Percentiles rank a stretch among this genome's conserved stretches.
Evolutionary conservation across 2,113 vertebrate genomes (phyloP).

Genomic region (Egretta garzetta): DNA sequence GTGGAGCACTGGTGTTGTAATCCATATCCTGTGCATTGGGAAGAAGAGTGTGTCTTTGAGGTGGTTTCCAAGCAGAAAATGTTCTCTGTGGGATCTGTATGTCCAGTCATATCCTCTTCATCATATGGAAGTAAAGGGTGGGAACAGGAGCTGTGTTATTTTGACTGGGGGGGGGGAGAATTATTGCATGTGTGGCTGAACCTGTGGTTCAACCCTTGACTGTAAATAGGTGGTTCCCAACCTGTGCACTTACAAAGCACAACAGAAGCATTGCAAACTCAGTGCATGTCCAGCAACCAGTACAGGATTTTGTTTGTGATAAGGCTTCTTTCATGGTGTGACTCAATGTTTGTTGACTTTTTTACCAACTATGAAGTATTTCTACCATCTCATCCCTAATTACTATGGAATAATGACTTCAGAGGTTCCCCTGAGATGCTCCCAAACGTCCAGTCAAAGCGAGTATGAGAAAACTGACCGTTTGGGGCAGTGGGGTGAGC

Average conservation of each 20-base stretch:
- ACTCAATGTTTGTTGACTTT: background rate
- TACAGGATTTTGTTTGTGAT: background rate
- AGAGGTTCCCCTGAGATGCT: background rate
- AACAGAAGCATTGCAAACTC: background rate
- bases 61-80: background rate
- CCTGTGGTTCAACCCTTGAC: accelerated
- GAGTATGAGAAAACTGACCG: background rate
- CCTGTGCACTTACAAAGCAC: background rate
- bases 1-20: background rate
- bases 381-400: background rate
- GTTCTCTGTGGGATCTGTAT: background rate
- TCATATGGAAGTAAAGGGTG: background rate
- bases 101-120: background rate
- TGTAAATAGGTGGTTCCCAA: background rate
- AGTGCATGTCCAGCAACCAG: accelerated
- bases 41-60: background rate
- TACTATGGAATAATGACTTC: background rate
- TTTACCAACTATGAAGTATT: background rate
- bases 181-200: background rate
- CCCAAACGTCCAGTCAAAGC: background rate
- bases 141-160: background rate
- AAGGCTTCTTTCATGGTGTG: background rate
- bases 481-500: background rate
- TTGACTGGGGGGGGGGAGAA: background rate
- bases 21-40: background rate